These are phyloP conservation scores for Caenorhabditis briggsae DNA, from an alignment of 1,140 invertebrate genomes.

Conservation along the genomic window DNA sequence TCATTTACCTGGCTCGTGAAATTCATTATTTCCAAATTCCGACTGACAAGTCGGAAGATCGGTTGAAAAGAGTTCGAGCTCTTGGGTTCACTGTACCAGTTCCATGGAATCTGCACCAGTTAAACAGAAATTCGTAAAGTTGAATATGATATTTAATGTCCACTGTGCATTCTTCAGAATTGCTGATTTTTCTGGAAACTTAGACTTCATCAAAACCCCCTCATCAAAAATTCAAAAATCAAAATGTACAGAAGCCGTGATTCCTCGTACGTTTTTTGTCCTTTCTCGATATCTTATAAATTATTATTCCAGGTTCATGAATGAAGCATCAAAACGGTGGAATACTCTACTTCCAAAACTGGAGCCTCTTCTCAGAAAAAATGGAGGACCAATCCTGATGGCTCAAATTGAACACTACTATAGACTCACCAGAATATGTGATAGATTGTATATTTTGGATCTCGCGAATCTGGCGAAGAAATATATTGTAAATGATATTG, in stretches of 20 bases:
- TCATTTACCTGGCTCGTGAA: no score
- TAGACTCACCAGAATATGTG: slow-evolving; percentile 81
- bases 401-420: slow-evolving; percentile 80
- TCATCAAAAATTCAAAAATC: slow-evolving; percentile 56
- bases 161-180: no score
- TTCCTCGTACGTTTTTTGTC: neutral
- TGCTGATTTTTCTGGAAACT: no score
- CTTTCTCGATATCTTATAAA: no score
- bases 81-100: no score
- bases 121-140: no score
- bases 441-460: slow-evolving; percentile 66
- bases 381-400: slow-evolving; percentile 82
- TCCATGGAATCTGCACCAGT: no score
- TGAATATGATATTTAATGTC: no score
- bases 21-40: no score
- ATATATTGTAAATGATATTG: slow-evolving; percentile 75
- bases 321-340: slow-evolving; percentile 56
- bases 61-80: no score
- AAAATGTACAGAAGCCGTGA: slow-evolving; percentile 57
- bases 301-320: slow-evolving; percentile 53
- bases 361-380: slow-evolving; percentile 78
- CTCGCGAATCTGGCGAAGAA: neutral
- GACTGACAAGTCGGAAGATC: no score
- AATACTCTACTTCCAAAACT: slow-evolving; percentile 70
- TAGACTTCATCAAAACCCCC: neutral